Evolutionary conservation across 2,113 vertebrate species (phyloP), one percentile per base, ranked within the genome.

Genomic region (Acanthochromis polyacanthus): DNA sequence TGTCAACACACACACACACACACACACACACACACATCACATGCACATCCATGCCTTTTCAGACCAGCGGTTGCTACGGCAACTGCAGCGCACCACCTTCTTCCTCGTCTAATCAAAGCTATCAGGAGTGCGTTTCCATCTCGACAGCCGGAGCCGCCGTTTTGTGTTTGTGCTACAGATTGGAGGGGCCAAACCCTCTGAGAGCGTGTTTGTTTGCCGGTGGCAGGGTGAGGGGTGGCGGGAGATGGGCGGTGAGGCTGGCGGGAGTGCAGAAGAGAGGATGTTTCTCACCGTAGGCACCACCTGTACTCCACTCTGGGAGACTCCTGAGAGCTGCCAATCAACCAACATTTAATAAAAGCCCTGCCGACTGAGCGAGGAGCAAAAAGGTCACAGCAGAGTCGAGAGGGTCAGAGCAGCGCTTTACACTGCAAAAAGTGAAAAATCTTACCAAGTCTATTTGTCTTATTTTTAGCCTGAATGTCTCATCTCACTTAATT

Each of bases 341-440:
- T 94, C 92, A 94, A 92, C 93, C 89, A 91, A 91, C 85, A 89
- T 92, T 92, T 91, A 86, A 93, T 91, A 92, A 89, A 92, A 89
- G 61, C 59, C 56, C 76, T 64, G 88, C 85, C 84, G 83, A 69
- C 81, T 75, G 48, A 81, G 63, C 4, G 48, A 62, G 62, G 68
- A 79, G 60, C 32, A 69, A 84, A 25, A 89, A 88, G 86, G 75
- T 91, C 89, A 92, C 36, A 73, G 76, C 71, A 82, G 63, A 82
- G 71, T 72, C 71, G 53, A 76, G 65, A 77, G 66, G 80, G 84
- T 87, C 72, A 83, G 50, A 71, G 67, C 3, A 45, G 78, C 71
- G 30, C 71, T 78, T 40, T n/a, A n/a, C n/a, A n/a, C n/a, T n/a
- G n/a, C n/a, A n/a, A n/a, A n/a, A n/a, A n/a, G n/a, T n/a, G n/a